Evolutionary conservation across 2,113 vertebrate species (phyloP).

Genomic region (Zosterops borbonicus): DNA sequence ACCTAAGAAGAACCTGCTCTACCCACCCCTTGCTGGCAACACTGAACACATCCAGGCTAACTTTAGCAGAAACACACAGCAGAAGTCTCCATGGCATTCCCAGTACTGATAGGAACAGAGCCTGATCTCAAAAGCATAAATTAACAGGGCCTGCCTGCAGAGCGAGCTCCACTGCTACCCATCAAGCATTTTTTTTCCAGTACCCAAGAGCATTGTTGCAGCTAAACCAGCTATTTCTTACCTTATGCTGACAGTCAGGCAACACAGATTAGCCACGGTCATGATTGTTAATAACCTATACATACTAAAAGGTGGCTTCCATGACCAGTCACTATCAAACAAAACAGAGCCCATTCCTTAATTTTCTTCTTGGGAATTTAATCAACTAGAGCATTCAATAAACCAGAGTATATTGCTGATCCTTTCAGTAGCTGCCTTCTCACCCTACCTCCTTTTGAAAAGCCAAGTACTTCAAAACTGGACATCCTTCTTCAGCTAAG

Average conservation of each 20-base stretch:
- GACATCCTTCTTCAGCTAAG: background rate
- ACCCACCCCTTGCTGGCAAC: background rate
- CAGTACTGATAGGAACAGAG: fast-evolving
- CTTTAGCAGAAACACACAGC: background rate
- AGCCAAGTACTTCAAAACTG: background rate
- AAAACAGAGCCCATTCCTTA: background rate
- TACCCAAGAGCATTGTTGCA: background rate
- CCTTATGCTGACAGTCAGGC: background rate
- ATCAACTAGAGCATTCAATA: background rate
- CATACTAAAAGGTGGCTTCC: background rate
- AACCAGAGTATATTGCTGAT: background rate
- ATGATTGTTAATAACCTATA: background rate
- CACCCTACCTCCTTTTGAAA: background rate
- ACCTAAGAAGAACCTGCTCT: background rate
- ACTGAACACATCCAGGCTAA: background rate
- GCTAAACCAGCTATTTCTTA: background rate
- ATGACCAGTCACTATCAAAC: background rate
- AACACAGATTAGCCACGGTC: background rate
- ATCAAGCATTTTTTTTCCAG: background rate
- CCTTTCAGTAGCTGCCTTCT: background rate
- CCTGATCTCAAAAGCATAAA: background rate
- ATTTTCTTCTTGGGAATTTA: background rate
- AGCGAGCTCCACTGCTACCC: background rate
- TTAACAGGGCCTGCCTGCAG: background rate
- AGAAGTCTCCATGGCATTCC: background rate